Evolutionary conservation across 2,888 invertebrate genomes (phyloP).

Genomic region (Uloborus plumipes): DNA sequence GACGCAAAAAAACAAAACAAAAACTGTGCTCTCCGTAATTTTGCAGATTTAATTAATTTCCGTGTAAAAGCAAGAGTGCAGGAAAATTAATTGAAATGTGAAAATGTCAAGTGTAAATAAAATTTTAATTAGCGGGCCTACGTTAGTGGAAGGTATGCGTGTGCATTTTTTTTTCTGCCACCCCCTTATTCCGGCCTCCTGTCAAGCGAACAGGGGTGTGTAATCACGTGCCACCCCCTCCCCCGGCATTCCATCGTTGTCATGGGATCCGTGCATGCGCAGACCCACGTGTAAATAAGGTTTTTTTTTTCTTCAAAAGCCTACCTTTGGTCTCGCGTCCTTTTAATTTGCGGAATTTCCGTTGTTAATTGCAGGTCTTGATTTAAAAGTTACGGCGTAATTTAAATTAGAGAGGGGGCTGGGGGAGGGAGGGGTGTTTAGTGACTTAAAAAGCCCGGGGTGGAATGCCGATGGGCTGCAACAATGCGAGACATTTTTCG

Average conservation of each 20-base stretch:
- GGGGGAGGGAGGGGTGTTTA: slow-evolving; percentile 23
- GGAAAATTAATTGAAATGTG: slow-evolving; percentile 65
- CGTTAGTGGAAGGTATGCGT: slow-evolving; percentile 56
- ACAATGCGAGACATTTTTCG: slow-evolving; percentile 45
- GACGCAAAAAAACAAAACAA: slow-evolving; percentile 14
- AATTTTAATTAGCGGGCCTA: slow-evolving; percentile 63
- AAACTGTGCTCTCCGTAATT: slow-evolving; percentile 55
- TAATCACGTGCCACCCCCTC: slow-evolving; percentile 44
- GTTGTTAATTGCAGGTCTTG: slow-evolving; percentile 63
- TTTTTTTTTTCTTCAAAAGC: slow-evolving; percentile 25
- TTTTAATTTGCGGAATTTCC: slow-evolving; percentile 61
- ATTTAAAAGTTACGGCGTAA: slow-evolving; percentile 63
- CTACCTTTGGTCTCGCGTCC: slow-evolving; percentile 14
- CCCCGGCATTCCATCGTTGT: slow-evolving; percentile 48
- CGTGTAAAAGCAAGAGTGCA: slow-evolving; percentile 54
- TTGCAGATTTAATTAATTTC: slow-evolving; percentile 65
- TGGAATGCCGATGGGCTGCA: slow-evolving; percentile 30
- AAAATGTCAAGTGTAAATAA: slow-evolving; percentile 65
- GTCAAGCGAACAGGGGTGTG: slow-evolving; percentile 52
- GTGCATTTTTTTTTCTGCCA: slow-evolving; percentile 51
- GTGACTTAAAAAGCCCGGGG: slow-evolving; percentile 46
- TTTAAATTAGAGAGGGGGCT: slow-evolving; percentile 52
- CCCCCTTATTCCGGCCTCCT: slow-evolving; percentile 26
- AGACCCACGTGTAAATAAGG: slow-evolving; percentile 54
- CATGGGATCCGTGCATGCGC: slow-evolving; percentile 52